Conservation (phyloP, 30 jellyfish, hydroid and myxozoan genomes). For the Aurelia sp. region DNA sequence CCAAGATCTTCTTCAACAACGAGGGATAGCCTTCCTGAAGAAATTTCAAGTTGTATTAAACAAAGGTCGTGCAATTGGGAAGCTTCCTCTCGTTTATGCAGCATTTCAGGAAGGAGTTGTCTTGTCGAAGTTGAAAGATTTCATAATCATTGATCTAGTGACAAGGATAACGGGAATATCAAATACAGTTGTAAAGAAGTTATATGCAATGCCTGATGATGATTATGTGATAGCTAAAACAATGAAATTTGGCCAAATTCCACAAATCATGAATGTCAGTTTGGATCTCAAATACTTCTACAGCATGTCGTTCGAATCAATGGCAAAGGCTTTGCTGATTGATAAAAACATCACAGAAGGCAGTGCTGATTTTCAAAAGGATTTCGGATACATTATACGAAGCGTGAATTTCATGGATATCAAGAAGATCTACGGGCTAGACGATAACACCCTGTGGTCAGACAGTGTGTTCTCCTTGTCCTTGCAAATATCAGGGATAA, state of each 20-base stretch:
- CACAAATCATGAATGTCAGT: not conserved
- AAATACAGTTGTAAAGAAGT: not conserved
- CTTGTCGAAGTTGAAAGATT: not conserved
- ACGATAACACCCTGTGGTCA: not conserved
- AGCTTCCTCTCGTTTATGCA: constrained; percentile 1
- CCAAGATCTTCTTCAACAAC: not conserved
- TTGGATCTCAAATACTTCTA: constrained; percentile 5
- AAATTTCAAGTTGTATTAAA: not conserved
- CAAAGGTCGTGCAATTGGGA: not conserved
- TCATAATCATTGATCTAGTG: not conserved
- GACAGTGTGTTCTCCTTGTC: not conserved
- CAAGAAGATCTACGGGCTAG: constrained; percentile 9
- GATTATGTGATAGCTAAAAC: not conserved
- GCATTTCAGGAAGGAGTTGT: constrained; percentile 6
- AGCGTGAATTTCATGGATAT: constrained; percentile 8
- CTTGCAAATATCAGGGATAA: constrained; percentile 9
- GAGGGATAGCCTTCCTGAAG: constrained; percentile 5
- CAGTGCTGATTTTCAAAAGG: not conserved
- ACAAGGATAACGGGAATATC: not conserved
- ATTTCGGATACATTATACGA: not conserved
- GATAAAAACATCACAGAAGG: constrained; percentile 4
- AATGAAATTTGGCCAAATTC: not conserved
- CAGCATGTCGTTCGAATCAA: constrained; percentile 9
- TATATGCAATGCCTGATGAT: not conserved
- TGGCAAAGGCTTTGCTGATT: not conserved